phyloP scores from a whole-genome alignment of 2,113 vertebrate genomes.

The Tretioscincus oriximinensis region DNA sequence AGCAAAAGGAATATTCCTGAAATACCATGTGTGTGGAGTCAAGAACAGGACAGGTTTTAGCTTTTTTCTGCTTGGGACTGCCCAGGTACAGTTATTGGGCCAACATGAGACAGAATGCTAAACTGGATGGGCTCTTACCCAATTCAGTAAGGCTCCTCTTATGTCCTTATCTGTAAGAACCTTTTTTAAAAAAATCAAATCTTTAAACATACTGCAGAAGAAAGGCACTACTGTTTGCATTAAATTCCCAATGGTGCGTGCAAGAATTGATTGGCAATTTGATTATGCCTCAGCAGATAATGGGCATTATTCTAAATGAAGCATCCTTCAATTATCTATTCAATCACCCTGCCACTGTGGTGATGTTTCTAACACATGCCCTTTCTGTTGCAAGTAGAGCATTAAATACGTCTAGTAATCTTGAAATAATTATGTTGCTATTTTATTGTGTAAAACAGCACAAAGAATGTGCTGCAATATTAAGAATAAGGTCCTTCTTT shows the following conservation, averaged over 20 bases:
- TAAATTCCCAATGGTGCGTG: background rate
- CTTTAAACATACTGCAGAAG: background rate
- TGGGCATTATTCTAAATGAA: background rate
- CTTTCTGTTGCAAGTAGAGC: background rate
- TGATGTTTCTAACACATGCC: background rate
- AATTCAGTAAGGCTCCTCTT: too few species aligned
- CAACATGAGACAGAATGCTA: too few species aligned
- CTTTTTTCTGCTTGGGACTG: too few species aligned
- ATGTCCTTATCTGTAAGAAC: background rate
- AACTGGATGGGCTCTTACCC: too few species aligned
- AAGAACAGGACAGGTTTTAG: too few species aligned
- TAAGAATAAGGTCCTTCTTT: background rate
- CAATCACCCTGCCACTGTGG: background rate
- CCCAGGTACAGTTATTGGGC: too few species aligned
- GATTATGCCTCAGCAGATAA: conserved; percentile 14
- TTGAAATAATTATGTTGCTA: background rate
- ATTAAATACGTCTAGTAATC: background rate
- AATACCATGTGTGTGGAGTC: too few species aligned
- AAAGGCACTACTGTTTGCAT: conserved; percentile 4
- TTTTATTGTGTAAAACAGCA: background rate
- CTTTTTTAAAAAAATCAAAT: background rate
- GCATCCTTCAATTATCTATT: background rate
- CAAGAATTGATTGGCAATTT: conserved; percentile 5
- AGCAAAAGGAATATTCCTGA: too few species aligned
- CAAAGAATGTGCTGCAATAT: background rate